Base-by-base conservation (phyloP, 2,113 vertebrate genomes). In the Tetraodon nigroviridis region DNA sequence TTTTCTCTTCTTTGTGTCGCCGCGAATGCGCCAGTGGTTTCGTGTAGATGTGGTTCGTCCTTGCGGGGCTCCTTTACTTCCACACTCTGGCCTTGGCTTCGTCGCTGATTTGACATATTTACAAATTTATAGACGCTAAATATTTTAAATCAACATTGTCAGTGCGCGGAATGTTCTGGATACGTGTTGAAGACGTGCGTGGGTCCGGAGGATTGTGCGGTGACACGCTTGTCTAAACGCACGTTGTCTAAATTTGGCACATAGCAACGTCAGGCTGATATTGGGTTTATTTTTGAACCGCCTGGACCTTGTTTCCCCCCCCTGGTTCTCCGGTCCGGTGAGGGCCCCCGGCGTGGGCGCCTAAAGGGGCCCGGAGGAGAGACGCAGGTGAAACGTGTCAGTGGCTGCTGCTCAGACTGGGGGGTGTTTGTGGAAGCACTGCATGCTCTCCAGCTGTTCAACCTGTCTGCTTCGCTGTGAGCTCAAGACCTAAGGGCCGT, bases 201-300 rank as follows among this genome's bases (percentile, higher is more conserved):
- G 2, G 32, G 12, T 37, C 32, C 67, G 17, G 7, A 11, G 68
- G 44, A 13, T 32, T 55, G 12, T 3, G 19, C 16, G 50, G 49
- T 51, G 62, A 75, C 73, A 58, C 69, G 69, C 63, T 55, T 42
- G 45, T 55, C 58, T 61, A 65, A 80, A 76, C 74, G 61, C 63
- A 60, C 44, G 71, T 51, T 56, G 13, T 80, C 80, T 87, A 85
- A 77, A 84, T 86, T 79, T 89, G 87, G 82, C 72, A 44, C 22
- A 0, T 53, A 22, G 78, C 73, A 73, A 61, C 17, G 48, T 54
- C 70, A 76, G 72, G 69, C 46, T 59, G 59, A 64, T 16, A 50
- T 55, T 20, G 44, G 64, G 46, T 56, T 75, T 55, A 54, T 29
- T 56, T 64, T 67, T 58, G 53, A 58, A 55, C 20, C 37, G 48